Evolutionary conservation across 2,888 invertebrate species (phyloP).

Genomic region (Phorcus lineatus): DNA sequence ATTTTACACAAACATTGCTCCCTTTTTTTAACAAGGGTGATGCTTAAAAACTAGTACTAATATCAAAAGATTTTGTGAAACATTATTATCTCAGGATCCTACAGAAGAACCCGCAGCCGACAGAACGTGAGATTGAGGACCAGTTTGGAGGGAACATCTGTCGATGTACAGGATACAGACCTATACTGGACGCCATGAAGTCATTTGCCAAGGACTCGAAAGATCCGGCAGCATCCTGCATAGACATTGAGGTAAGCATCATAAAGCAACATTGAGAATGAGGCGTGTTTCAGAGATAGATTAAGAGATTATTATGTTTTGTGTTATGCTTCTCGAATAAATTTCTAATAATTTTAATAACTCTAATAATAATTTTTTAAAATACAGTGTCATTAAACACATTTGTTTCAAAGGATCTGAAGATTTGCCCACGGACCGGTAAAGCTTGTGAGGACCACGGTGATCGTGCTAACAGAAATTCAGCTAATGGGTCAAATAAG

Average conservation of each 20-base stretch:
- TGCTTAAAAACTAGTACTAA: too few species aligned
- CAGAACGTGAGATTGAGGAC: conserved; percentile 82
- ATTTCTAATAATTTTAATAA: too few species aligned
- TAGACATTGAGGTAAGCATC: conserved; percentile 44
- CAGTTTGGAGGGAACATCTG: conserved; percentile 84
- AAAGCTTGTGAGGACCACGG: not conserved
- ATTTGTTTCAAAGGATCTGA: not conserved
- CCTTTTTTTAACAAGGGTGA: too few species aligned
- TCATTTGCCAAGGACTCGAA: conserved; percentile 78
- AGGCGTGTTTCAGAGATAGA: too few species aligned
- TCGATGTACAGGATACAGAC: conserved; percentile 85
- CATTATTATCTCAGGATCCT: conserved; percentile 44
- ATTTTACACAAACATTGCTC: too few species aligned
- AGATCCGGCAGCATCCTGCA: conserved; percentile 1
- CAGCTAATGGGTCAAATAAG: not conserved
- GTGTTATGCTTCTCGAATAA: too few species aligned
- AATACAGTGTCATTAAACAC: too few species aligned
- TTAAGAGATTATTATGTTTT: too few species aligned
- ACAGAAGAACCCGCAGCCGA: conserved; percentile 75
- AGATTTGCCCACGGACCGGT: not conserved
- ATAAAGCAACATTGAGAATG: not conserved
- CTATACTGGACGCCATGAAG: conserved; percentile 87
- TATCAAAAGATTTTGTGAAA: too few species aligned
- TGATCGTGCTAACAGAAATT: not conserved
- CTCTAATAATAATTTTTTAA: too few species aligned